Evolutionary conservation across 2,797 vertebrate species (phyloP).

Genomic region (Pogoniulus pusillus): DNA sequence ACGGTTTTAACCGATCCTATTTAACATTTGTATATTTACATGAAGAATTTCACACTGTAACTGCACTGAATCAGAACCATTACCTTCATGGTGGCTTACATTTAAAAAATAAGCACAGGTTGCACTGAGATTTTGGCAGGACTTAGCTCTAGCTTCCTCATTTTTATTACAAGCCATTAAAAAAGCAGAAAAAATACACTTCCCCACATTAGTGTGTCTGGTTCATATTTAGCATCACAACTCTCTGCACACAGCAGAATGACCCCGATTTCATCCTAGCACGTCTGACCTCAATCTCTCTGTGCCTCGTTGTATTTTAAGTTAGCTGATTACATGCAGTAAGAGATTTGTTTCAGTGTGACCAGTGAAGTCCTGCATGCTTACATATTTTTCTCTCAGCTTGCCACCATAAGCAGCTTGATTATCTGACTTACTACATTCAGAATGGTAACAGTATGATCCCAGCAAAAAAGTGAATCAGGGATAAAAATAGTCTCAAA

Average conservation of each 20-base stretch:
- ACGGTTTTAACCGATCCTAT: background rate
- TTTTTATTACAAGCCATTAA: background rate
- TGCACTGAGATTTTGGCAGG: background rate
- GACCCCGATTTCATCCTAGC: slow-evolving; percentile 6
- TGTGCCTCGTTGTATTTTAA: slow-evolving; percentile 16
- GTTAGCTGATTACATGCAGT: slow-evolving; percentile 28
- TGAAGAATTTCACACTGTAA: background rate
- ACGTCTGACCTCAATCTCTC: slow-evolving; percentile 50
- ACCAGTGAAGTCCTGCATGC: background rate
- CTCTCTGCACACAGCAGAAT: background rate
- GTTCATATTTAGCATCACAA: background rate
- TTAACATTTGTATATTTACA: background rate
- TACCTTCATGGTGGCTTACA: background rate
- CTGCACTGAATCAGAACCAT: background rate
- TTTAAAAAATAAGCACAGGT: background rate
- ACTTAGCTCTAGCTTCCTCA: background rate
- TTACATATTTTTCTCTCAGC: slow-evolving; percentile 30
- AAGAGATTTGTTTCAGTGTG: slow-evolving; percentile 6
- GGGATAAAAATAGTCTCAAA: slow-evolving; percentile 58
- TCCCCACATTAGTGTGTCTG: background rate
- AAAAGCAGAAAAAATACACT: background rate
- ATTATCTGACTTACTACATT: slow-evolving; percentile 43
- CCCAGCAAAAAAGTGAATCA: slow-evolving; percentile 60
- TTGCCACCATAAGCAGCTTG: slow-evolving; percentile 46
- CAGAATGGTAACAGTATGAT: slow-evolving; percentile 12